Percentiles rank a stretch among this genome's conserved stretches.
Conservation (phyloP, 2,888 invertebrate species). For the Cenopis cana region DNA sequence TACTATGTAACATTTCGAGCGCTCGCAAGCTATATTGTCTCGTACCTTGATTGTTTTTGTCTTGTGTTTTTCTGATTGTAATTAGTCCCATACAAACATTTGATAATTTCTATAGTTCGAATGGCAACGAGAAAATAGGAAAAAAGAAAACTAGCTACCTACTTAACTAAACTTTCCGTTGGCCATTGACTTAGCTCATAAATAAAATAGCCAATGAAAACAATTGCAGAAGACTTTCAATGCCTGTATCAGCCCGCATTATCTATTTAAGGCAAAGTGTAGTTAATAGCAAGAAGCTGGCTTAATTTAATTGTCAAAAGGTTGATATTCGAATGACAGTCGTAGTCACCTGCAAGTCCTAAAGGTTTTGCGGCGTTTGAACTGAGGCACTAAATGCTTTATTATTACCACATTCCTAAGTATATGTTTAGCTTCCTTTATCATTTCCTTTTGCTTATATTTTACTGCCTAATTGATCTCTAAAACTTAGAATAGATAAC, state of each 20-base stretch:
- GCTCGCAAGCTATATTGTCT: no score
- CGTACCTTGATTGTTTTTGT: no score
- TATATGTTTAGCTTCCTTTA: background rate
- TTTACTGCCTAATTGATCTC: background rate
- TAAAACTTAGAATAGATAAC: no score
- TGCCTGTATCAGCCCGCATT: slow-evolving; percentile 18
- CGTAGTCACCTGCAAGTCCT: slow-evolving; percentile 23
- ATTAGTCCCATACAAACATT: no score
- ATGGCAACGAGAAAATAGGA: no score
- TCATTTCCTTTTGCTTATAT: background rate
- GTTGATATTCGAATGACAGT: background rate
- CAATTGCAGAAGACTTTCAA: slow-evolving; percentile 35
- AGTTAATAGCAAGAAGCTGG: background rate
- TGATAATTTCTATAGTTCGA: no score
- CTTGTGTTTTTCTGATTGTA: no score
- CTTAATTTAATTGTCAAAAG: background rate
- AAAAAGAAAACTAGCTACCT: no score
- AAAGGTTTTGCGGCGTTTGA: slow-evolving; percentile 28
- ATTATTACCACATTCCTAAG: slow-evolving; percentile 5
- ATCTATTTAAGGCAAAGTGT: slow-evolving; percentile 17
- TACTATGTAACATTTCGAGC: no score
- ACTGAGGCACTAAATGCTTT: slow-evolving; percentile 19
- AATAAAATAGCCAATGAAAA: slow-evolving; percentile 17
- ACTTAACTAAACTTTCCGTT: background rate
- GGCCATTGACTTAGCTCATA: background rate